phyloP scores from a whole-genome alignment of 2,888 invertebrate genomes.

The Drosophila parthenogenetica region DNA sequence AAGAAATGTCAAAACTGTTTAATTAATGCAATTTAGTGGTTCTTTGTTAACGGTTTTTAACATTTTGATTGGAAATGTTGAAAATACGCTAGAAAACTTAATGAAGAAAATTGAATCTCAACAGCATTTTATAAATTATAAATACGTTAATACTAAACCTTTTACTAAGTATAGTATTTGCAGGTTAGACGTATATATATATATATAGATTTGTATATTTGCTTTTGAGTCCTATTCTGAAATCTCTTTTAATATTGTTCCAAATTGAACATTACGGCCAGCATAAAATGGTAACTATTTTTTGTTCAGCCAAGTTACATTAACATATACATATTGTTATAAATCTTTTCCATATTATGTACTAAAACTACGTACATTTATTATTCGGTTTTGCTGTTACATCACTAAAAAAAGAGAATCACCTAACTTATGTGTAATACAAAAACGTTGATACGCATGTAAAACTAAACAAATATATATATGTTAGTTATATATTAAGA shows the following conservation, averaged over 20 bases:
- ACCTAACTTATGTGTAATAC: slow-evolving; percentile 59
- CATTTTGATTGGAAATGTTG: slow-evolving; percentile 38
- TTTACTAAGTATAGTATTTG: slow-evolving; percentile 37
- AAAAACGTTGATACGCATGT: slow-evolving; percentile 62
- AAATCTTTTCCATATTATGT: slow-evolving; percentile 38
- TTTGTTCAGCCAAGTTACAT: slow-evolving; percentile 50
- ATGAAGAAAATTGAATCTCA: slow-evolving; percentile 63
- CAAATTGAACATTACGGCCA: slow-evolving; percentile 51
- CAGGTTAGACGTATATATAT: slow-evolving; percentile 19
- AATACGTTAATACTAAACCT: slow-evolving; percentile 43
- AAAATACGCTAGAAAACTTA: slow-evolving; percentile 39
- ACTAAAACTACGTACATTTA: slow-evolving; percentile 64
- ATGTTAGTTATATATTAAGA: slow-evolving; percentile 51
- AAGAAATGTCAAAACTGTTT: slow-evolving; percentile 44
- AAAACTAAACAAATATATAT: slow-evolving; percentile 63
- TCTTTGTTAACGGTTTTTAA: slow-evolving; percentile 18
- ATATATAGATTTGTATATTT: slow-evolving; percentile 26
- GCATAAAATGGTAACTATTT: slow-evolving; percentile 40
- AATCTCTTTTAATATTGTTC: slow-evolving; percentile 29
- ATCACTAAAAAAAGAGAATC: slow-evolving; percentile 61
- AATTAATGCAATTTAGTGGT: slow-evolving; percentile 20
- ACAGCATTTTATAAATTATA: slow-evolving; percentile 28
- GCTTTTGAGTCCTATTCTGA: slow-evolving; percentile 30
- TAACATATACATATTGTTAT: slow-evolving; percentile 43
- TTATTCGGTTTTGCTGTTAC: slow-evolving; percentile 70